These are phyloP conservation scores for cattle (Bos taurus) DNA, from an alignment of 2,113 vertebrate species.

Conservation along the genomic window ARS-UCD2.0 NC_037329.1:78588501-78589000, in stretches of 20 bases:
- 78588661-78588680: neutral
- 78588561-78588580: rapidly evolving
- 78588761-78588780: neutral
- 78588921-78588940: neutral
- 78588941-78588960: neutral
- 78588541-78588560: neutral
- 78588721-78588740: neutral
- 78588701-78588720: neutral
- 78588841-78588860: neutral
- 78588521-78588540: neutral
- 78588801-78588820: neutral
- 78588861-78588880: neutral
- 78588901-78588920: neutral
- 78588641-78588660: neutral
- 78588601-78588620: neutral
- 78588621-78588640: neutral
- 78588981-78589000: neutral
- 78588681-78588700: neutral
- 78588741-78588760: neutral
- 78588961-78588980: neutral
- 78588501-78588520: neutral
- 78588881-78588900: neutral
- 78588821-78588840: neutral
- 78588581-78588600: neutral
- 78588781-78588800: neutral